These are phyloP conservation scores for Nomada fucata DNA, from an alignment of 2,888 invertebrate species.

Conservation along the genomic window DNA sequence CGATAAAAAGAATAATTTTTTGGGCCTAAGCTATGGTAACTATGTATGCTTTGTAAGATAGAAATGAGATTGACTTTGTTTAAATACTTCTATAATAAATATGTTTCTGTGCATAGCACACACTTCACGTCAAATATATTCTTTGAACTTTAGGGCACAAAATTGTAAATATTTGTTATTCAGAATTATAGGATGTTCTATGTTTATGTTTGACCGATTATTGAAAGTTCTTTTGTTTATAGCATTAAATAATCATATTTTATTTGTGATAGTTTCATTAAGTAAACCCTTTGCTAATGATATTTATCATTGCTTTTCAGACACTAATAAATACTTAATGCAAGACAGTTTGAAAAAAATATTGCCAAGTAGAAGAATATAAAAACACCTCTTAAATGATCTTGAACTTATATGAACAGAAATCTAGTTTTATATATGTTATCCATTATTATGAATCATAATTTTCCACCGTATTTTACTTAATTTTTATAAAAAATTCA, in stretches of 20 bases:
- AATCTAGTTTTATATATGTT: background rate
- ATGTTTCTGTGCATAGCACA: background rate
- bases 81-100: background rate
- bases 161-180: constrained; percentile 6
- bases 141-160: background rate
- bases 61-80: background rate
- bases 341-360: background rate
- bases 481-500: constrained; percentile 13
- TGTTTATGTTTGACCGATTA: background rate
- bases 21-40: background rate
- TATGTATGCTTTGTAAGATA: constrained; percentile 5
- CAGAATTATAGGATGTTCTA: background rate
- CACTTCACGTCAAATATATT: background rate
- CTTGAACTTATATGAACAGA: background rate
- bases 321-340: background rate
- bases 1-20: background rate
- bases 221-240: background rate
- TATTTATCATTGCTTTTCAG: background rate
- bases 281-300: constrained; percentile 3
- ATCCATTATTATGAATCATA: constrained; percentile 12
- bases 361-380: background rate
- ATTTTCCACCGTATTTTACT: background rate
- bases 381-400: constrained; percentile 4
- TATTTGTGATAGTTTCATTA: background rate
- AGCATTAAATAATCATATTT: constrained; percentile 11